Evolutionary conservation across 2,888 invertebrate species (phyloP), one percentile per base, ranked within the genome.

Genomic region (Autographa pulchrina): DNA sequence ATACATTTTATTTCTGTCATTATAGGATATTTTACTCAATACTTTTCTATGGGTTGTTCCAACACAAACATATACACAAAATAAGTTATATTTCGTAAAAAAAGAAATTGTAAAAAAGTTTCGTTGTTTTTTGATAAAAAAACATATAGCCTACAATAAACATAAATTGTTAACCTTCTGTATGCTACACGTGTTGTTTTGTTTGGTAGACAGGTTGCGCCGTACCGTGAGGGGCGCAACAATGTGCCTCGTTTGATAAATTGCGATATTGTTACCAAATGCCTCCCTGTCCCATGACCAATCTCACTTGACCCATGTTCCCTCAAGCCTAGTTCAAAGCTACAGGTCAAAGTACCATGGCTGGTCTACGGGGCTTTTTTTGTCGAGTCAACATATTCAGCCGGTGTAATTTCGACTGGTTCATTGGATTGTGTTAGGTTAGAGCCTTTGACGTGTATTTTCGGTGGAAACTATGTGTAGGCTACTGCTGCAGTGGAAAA

Each of bases 231-330:
- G 91, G 93, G 93, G 91, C 85, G 88, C 91, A 89, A 94, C 94
- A 94, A 94, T 94, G 93, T 90, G 90, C 90, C 92, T 94, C 94
- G 92, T 94, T 94, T 94, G 94, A 94, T 93, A 94, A 94, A 94
- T 94, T 94, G 94, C 93, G 91, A 92, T 93, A 94, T 94, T 94
- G 94, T 94, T 92, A 86, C 86, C 83, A 82, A 88, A 91, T 88
- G 89, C 91, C 87, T 85, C 87, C 86, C 87, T 89, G 87, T 87
- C 86, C 83, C 78, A 80, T 82, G 79, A 77, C 88, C 87, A 85
- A 54, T 48, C n/a, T 71, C 64, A 73, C 75, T 59, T 78, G 87
- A 84, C 77, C 86, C 70, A 56, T 31, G 70, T 54, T 70, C 70
- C 25, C 65, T 54, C 70, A 56, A 38, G 13, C 20, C 18, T 9